Percentiles rank a stretch among this genome's conserved stretches.
Evolutionary conservation across 2,888 invertebrate species (phyloP).

Genomic region (Troglohyphantes excavatus): DNA sequence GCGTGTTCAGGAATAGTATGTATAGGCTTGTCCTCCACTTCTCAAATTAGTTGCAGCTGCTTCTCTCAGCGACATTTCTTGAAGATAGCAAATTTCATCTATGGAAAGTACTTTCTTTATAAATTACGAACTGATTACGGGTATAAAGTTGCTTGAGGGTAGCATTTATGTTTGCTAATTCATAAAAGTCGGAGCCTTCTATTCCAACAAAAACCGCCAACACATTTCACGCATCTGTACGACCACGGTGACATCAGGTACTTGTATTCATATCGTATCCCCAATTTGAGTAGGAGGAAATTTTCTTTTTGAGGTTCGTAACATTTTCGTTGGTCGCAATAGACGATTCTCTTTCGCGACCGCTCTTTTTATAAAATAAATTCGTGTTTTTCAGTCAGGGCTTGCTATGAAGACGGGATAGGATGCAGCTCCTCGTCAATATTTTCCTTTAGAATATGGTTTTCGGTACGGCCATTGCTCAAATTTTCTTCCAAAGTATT

Average conservation of each 20-base stretch:
- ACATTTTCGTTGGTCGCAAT: conserved; percentile 63
- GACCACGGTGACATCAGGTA: conserved; percentile 56
- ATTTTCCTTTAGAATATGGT: conserved; percentile 68
- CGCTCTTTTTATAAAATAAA: conserved; percentile 69
- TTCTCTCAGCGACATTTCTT: no score
- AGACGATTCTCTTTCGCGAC: conserved; percentile 57
- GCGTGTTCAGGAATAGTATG: no score
- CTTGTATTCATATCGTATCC: conserved; percentile 59
- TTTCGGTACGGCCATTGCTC: conserved; percentile 49
- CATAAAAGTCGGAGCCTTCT: no score
- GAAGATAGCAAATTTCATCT: conserved; percentile 64
- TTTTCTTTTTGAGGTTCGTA: conserved; percentile 63
- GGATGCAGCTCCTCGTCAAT: conserved; percentile 59
- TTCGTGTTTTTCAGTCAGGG: conserved; percentile 55
- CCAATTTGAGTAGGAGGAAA: conserved; percentile 55
- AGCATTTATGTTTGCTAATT: conserved; percentile 63
- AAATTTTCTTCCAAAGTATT: conserved; percentile 57
- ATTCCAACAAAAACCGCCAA: conserved; percentile 44
- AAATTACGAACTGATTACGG: conserved; percentile 53
- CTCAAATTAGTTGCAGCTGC: no score
- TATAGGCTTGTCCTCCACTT: conserved; percentile 45
- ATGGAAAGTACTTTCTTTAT: conserved; percentile 70
- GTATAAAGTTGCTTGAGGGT: conserved; percentile 65
- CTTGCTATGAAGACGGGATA: conserved; percentile 59
- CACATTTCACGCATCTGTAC: conserved; percentile 60